These are phyloP conservation scores for Drosophila aldrichi DNA, from an alignment of 2,888 invertebrate species.

Conservation along the genomic window DNA sequence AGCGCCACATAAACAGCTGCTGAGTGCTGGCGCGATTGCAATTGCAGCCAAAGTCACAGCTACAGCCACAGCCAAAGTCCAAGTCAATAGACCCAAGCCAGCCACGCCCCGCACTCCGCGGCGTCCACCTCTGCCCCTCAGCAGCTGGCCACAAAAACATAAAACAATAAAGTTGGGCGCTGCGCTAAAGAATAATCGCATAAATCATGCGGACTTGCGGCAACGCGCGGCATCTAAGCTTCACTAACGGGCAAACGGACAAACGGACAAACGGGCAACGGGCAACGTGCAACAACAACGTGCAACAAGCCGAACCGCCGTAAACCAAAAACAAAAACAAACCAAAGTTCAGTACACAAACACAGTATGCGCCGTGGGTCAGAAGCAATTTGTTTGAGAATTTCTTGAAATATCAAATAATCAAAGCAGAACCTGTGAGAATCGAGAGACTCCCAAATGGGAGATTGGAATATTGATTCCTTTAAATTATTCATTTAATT, in stretches of 20 bases:
- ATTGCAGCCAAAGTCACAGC: conserved; percentile 20
- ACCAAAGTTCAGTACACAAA: conserved; percentile 10
- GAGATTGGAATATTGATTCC: neutral
- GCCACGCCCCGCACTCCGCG: conserved; percentile 1
- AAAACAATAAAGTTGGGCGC: conserved; percentile 80
- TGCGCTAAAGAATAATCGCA: conserved; percentile 80
- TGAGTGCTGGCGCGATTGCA: conserved; percentile 50
- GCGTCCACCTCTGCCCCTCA: neutral
- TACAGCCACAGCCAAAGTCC: conserved; percentile 3
- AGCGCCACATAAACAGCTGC: conserved; percentile 50
- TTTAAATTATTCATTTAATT: too few relatives aligned
- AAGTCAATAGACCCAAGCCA: conserved; percentile 25
- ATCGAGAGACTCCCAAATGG: neutral
- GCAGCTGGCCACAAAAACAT: conserved; percentile 69
- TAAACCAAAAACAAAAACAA: conserved; percentile 20
- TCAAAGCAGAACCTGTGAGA: neutral
- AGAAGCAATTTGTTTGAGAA: neutral
- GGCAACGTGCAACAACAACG: conserved; percentile 31
- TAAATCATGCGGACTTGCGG: conserved; percentile 79
- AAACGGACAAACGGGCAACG: too few relatives aligned
- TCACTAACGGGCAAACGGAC: conserved; percentile 66
- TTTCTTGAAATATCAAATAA: neutral
- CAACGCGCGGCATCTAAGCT: conserved; percentile 68
- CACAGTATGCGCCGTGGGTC: conserved; percentile 14
- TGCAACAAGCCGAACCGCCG: conserved; percentile 30